Conservation (phyloP, 2,888 invertebrate genomes). For the Drosophila testacea region DNA sequence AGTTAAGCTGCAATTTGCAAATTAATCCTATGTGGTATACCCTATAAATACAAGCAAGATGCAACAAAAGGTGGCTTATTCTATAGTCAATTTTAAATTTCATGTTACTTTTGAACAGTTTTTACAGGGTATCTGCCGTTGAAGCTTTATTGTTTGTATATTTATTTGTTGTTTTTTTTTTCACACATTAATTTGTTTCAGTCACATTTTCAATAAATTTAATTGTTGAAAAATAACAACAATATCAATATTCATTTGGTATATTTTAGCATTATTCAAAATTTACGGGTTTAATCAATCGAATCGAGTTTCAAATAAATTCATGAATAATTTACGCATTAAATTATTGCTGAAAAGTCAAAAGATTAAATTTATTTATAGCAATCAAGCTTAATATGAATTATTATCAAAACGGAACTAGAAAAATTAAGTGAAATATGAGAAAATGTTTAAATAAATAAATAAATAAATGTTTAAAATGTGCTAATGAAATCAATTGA, state of each 20-base stretch:
- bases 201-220: conserved; percentile 2
- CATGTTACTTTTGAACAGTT: background rate
- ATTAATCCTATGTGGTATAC: background rate
- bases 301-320: conserved; percentile 12
- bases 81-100: background rate
- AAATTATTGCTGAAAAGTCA: background rate
- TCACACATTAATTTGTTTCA: conserved; percentile 2
- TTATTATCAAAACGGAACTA: conserved; percentile 9
- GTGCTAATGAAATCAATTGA: no score
- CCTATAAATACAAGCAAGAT: conserved; percentile 2
- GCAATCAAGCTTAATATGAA: background rate
- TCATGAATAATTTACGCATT: conserved; percentile 19
- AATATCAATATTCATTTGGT: conserved; percentile 8
- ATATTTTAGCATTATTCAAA: background rate
- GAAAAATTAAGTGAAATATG: background rate
- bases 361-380: background rate
- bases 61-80: background rate
- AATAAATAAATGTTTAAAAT: no score
- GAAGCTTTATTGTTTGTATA: background rate
- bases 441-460: no score
- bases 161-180: background rate
- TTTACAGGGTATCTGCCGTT: background rate
- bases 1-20: conserved; percentile 25
- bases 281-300: conserved; percentile 3
- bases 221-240: conserved; percentile 3